Evolutionary conservation across 2,888 invertebrate genomes (phyloP).

Genomic region (Stenichneumon culpator): DNA sequence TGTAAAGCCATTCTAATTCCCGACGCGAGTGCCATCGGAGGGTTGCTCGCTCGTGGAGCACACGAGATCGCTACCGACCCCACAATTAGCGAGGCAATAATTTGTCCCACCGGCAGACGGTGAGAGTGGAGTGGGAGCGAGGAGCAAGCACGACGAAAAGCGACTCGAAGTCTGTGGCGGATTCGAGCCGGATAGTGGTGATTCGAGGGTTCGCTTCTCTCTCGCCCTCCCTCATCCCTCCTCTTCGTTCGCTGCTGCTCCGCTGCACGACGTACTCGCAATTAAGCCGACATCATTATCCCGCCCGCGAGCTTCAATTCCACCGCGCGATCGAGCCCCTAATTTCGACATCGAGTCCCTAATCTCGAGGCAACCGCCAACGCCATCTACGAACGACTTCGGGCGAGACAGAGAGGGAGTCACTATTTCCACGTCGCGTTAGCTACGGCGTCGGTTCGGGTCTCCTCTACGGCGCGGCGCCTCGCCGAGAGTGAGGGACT

Average conservation of each 20-base stretch:
- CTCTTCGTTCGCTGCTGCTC: constrained; percentile 16
- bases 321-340: constrained; percentile 73
- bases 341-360: constrained; percentile 71
- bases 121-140: constrained; percentile 7
- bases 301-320: constrained; percentile 72
- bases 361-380: constrained; percentile 69
- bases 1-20: constrained; percentile 55
- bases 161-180: constrained; percentile 48
- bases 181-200: constrained; percentile 25
- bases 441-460: constrained; percentile 26
- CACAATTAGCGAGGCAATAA: constrained; percentile 70
- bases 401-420: neutral
- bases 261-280: constrained; percentile 64
- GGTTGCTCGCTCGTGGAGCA: constrained; percentile 45
- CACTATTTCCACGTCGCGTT: constrained; percentile 42
- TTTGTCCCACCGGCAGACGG: constrained; percentile 49
- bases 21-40: constrained; percentile 38
- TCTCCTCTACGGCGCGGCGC: constrained; percentile 5
- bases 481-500: constrained; percentile 33
- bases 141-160: constrained; percentile 38
- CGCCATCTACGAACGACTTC: constrained; percentile 40
- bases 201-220: constrained; percentile 28
- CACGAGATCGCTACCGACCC: constrained; percentile 35
- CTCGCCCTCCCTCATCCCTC: constrained; percentile 29
- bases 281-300: constrained; percentile 76